Conservation (phyloP, 2,888 invertebrate species). For the Bhutanitis thaidina region DNA sequence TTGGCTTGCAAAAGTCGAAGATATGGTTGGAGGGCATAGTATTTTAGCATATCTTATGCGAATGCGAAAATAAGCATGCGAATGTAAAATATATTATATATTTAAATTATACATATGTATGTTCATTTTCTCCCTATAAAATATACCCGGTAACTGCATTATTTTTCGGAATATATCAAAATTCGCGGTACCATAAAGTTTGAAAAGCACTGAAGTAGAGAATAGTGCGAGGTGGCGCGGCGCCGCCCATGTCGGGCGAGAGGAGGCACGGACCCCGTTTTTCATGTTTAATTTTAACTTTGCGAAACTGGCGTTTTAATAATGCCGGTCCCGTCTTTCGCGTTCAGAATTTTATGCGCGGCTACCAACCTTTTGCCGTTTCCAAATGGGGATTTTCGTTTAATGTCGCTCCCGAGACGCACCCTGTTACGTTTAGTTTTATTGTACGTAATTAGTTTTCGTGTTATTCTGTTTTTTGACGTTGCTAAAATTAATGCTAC, state of each 20-base stretch:
- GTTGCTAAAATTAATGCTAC: constrained; percentile 32
- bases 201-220: constrained; percentile 12
- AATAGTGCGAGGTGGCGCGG: constrained; percentile 38
- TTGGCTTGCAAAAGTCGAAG: no score
- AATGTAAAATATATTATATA: no score
- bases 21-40: no score
- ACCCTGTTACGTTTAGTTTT: constrained; percentile 44
- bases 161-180: no score
- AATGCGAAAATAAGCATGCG: no score
- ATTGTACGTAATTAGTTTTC: constrained; percentile 69
- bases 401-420: constrained; percentile 61
- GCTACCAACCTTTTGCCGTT: constrained; percentile 59
- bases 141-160: no score
- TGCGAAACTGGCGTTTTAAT: constrained; percentile 76
- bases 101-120: no score
- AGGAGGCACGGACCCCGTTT: constrained; percentile 50
- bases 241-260: constrained; percentile 22
- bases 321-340: constrained; percentile 69
- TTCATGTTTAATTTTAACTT: constrained; percentile 81
- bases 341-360: constrained; percentile 62
- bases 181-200: not conserved
- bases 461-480: constrained; percentile 29
- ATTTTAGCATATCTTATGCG: no score
- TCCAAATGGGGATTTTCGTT: constrained; percentile 55
- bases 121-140: no score